Percentiles rank a stretch among this genome's conserved stretches.
Conservation (phyloP, 1,140 invertebrate species). For the Tetramorium alpestre region DNA sequence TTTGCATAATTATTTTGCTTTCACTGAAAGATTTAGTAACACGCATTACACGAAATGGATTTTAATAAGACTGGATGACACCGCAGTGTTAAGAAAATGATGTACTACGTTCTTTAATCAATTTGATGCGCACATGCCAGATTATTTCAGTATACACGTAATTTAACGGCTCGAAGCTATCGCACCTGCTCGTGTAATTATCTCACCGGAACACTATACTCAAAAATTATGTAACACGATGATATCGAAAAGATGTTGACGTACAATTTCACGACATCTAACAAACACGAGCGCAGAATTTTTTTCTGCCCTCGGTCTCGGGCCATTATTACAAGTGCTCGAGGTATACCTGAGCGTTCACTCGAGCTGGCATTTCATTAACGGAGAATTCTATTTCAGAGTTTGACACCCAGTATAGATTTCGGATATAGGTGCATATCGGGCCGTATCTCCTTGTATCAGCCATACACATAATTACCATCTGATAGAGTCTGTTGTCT, state of each 20-base stretch:
- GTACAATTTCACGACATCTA: neutral
- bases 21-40: neutral
- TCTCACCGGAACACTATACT: constrained; percentile 28
- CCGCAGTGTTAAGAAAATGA: constrained; percentile 29
- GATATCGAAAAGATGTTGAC: constrained; percentile 29
- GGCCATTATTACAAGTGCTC: neutral
- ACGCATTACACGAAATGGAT: neutral
- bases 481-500: constrained; percentile 86
- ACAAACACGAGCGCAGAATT: neutral
- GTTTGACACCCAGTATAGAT: constrained; percentile 81
- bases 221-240: constrained; percentile 43
- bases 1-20: neutral
- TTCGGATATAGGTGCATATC: constrained; percentile 84
- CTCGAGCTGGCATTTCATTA: constrained; percentile 8
- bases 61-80: constrained; percentile 13
- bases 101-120: constrained; percentile 45
- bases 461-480: constrained; percentile 85
- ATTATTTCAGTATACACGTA: constrained; percentile 52
- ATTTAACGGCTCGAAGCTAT: constrained; percentile 45
- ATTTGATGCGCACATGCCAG: constrained; percentile 42
- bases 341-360: neutral
- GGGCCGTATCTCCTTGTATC: constrained; percentile 82
- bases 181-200: constrained; percentile 55
- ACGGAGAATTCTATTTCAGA: constrained; percentile 51
- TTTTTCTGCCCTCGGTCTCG: neutral